Evolutionary conservation across 2,797 vertebrate species (phyloP), one percentile per base, ranked within the genome.

Genomic region (Valencia hispanica): DNA sequence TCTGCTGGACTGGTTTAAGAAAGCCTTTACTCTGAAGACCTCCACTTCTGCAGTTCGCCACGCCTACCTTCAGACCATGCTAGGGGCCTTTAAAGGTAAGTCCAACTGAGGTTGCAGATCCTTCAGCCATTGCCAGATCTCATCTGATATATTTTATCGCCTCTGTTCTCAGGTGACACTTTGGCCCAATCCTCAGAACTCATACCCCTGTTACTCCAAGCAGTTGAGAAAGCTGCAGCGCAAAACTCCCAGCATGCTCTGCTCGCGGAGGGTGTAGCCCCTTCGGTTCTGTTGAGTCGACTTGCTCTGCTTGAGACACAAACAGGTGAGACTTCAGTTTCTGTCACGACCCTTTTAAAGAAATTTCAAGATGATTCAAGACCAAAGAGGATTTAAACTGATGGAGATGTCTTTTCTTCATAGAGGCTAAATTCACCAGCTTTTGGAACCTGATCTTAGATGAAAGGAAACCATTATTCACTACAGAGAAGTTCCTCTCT

Each of bases 371-470:
- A 43, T 6, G 48, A 73, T 41, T 70, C 2, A 7, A 27, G n/a
- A 15, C 77, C n/a, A 70, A 7, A 0, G 15, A 0, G 14, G 17
- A 2, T 20, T 41, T 41, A 36, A 32, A n/a, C 45, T 10, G 4
- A 8, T 15, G 27, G 32, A 17, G n/a, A 45, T 32, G 15, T 30
- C 32, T 48, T 83, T 36, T 85, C 48, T 63, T 77, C 77, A 30
- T 90, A 99, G 98, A 99, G 77, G 84, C 95, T 1, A 99, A 97
- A 87, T 93, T 98, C 80, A 93, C 84, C 78, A 92, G 77, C 88
- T 98, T 99, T 88, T 99, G 98, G 98, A 97, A 95, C 84, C 90
- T 99, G 82, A 90, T 99, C 79, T 90, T 98, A 82, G 98, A 99
- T 93, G 97, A 99, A 87, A 99, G 97, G 88, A 99, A 98, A 82